phyloP scores from a whole-genome alignment of 2,888 invertebrate genomes.

The Lucinisca nassula region DNA sequence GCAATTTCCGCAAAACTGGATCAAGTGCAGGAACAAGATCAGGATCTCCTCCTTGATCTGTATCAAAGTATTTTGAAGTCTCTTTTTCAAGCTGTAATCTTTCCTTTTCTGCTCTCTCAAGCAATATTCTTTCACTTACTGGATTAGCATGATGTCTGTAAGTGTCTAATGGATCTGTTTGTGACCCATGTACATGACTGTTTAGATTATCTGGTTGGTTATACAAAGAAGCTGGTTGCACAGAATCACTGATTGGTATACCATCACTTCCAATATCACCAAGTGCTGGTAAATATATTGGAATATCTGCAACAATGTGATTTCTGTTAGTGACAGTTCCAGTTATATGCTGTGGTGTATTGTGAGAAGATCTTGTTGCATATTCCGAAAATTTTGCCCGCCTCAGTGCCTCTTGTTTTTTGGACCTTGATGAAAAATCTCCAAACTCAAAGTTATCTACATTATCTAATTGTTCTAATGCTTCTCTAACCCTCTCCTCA shows the following conservation, averaged over 20 bases:
- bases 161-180: slow-evolving; percentile 40
- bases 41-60: not conserved
- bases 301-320: slow-evolving; percentile 68
- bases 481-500: slow-evolving; percentile 48
- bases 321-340: slow-evolving; percentile 42
- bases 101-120: slow-evolving; percentile 49
- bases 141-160: slow-evolving; percentile 61
- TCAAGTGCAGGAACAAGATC: not conserved
- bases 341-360: slow-evolving; percentile 43
- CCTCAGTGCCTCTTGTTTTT: not conserved
- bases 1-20: not conserved
- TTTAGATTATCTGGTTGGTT: not conserved
- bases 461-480: slow-evolving; percentile 48
- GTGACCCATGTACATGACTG: slow-evolving; percentile 42
- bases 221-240: not conserved
- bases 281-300: slow-evolving; percentile 57
- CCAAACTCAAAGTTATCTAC: slow-evolving; percentile 37
- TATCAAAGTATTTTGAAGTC: slow-evolving; percentile 51
- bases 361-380: not conserved
- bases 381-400: not conserved
- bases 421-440: slow-evolving; percentile 29
- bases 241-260: not conserved
- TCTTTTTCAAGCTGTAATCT: slow-evolving; percentile 42
- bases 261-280: not conserved
- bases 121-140: slow-evolving; percentile 58